phyloP scores from a whole-genome alignment of 2,113 vertebrate genomes.

The Nanorana parkeri region DNA sequence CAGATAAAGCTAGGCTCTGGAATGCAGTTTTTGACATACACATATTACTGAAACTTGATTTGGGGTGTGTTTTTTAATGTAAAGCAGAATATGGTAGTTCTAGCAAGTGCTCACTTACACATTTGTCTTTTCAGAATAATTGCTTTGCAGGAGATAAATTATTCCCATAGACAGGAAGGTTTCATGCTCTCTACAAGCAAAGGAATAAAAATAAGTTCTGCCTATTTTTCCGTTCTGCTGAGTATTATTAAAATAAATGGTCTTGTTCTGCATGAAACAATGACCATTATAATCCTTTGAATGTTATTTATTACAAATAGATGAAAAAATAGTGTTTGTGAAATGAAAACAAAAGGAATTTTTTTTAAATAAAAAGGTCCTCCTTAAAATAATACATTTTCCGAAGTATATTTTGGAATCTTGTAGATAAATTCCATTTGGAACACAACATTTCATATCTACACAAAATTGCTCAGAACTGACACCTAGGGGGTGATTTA shows the following conservation, averaged over 20 bases:
- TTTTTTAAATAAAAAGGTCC: too few relatives aligned
- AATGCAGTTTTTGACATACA: background rate
- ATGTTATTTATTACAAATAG: background rate
- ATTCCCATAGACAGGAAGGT: background rate
- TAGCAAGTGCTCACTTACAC: background rate
- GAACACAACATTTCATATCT: too few relatives aligned
- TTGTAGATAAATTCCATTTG: too few relatives aligned
- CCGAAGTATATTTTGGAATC: too few relatives aligned
- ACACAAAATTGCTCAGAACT: too few relatives aligned
- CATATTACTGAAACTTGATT: conserved; percentile 23
- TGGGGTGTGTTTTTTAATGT: conserved; percentile 6
- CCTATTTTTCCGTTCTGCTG: background rate
- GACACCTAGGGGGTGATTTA: too few relatives aligned
- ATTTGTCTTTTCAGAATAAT: conserved; percentile 39
- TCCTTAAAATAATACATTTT: too few relatives aligned
- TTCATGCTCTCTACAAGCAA: background rate
- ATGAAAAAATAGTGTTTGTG: background rate
- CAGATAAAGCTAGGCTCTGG: conserved; percentile 19
- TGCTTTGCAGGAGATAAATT: conserved; percentile 6
- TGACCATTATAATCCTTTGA: background rate
- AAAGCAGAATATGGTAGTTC: conserved; percentile 15
- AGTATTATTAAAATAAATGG: conserved; percentile 25
- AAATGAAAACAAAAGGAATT: too few relatives aligned
- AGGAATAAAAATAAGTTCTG: background rate
- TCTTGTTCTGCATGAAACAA: background rate